Percentiles rank a stretch among this genome's conserved stretches.
These are phyloP conservation scores for Calypte anna DNA, from an alignment of 2,113 vertebrate species.

Conservation along the genomic window DNA sequence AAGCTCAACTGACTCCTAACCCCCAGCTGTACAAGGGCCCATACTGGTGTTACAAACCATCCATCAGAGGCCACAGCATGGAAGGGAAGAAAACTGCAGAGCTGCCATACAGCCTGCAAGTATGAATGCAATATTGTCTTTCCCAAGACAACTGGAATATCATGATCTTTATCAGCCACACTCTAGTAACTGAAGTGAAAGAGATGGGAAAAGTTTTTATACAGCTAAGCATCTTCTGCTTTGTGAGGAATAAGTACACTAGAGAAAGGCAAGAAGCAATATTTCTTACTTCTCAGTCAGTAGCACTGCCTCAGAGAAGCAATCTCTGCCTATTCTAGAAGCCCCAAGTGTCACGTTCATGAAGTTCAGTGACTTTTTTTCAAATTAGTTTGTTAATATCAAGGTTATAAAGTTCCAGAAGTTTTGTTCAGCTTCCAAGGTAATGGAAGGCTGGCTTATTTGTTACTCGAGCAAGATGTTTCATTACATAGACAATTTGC, in stretches of 20 bases:
- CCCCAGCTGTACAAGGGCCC: neutral
- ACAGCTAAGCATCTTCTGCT: neutral
- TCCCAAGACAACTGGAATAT: neutral
- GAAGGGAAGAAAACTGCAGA: neutral
- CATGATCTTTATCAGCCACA: neutral
- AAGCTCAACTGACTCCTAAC: neutral
- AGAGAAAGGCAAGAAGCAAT: neutral
- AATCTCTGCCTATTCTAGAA: neutral
- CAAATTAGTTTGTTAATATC: neutral
- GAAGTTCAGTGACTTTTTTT: neutral
- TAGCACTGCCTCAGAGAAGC: neutral
- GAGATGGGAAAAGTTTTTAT: neutral
- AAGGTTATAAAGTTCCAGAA: neutral
- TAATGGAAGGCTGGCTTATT: neutral
- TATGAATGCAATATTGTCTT: neutral
- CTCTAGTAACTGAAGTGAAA: neutral
- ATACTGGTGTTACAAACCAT: neutral
- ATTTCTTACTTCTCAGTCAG: neutral
- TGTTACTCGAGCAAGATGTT: neutral
- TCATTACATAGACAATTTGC: neutral
- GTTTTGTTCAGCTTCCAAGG: neutral
- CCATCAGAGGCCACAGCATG: neutral
- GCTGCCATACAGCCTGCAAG: neutral
- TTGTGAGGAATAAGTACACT: neutral
- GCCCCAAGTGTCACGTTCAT: neutral